Base-by-base conservation (phyloP, 1,140 invertebrate genomes). In the Aphelenchoides avenae region DNA sequence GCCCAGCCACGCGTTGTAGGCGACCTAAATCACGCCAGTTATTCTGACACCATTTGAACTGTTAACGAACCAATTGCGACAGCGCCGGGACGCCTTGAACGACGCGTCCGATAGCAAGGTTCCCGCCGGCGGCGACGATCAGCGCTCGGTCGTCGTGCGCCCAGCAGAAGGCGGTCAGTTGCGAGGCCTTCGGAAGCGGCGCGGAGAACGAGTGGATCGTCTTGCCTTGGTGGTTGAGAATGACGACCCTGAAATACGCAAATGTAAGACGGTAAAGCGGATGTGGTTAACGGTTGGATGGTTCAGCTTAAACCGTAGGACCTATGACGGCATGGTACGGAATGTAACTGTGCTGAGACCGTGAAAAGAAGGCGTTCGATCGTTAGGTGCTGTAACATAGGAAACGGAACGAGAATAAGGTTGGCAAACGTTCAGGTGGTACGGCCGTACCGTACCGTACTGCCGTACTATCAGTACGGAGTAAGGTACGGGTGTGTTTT, bases 111-210 rank as follows among this genome's bases (percentile, higher is more conserved):
- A 92, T 89, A 77, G 93, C 90, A 82, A 84, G 68, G 48, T 78
- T 68, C 49, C 79, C 80, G 11, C 91, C 92, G 11, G 90, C 91
- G 11, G 91, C 90, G 27, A 96, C 83, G 77, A 96, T 95, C 29
- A 98, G 78, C 2, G 91, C 82, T 62, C 89, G 87, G 71, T 95
- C 93, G 78, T 93, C 92, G 80, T 97, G 92, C 29, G 91, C 93
- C 65, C 65, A 67, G 1, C 66, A 70, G 61, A 67, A 67, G 5
- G 61, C 57, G 22, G 31, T 47, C 7, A 70, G 49, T 20, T 29
- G 29, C 13, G 52, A 31, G 20, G 36, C 33, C 9, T 68, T 30
- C 33, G 36, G 26, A 40, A 56, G 31, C 5, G 69, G 63, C 1
- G 65, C 42, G 5, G 44, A 46, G 40, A 69, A 59, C 39, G 46